Conservation (phyloP, 2,888 invertebrate genomes). For the Cerastis rubricosa region DNA sequence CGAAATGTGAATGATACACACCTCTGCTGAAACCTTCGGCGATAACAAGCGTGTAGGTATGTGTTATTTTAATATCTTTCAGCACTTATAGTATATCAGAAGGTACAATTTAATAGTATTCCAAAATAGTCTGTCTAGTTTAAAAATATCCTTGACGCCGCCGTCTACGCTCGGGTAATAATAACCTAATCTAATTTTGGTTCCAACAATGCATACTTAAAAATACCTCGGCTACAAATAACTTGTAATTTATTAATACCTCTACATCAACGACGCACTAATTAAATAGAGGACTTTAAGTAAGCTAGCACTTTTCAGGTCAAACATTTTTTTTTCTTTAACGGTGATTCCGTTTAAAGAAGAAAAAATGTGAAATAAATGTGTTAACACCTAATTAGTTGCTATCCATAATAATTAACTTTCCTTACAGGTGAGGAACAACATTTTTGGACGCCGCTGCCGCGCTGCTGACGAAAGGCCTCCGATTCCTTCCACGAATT, state of each 20-base stretch:
- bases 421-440: no score
- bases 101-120: neutral
- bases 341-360: neutral
- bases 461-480: no score
- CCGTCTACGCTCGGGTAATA: neutral
- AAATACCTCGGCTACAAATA: constrained; percentile 23
- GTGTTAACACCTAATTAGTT: neutral
- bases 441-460: no score
- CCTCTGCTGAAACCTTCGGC: neutral
- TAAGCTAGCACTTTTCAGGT: neutral
- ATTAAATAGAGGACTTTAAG: constrained; percentile 5
- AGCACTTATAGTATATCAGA: no score
- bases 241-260: constrained; percentile 25
- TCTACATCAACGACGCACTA: neutral
- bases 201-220: neutral
- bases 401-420: no score
- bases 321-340: no score
- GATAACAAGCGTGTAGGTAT: neutral
- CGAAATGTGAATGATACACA: no score
- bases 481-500: no score
- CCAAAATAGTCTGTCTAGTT: neutral
- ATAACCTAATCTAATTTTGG: constrained; percentile 9
- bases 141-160: neutral
- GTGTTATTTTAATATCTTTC: neutral
- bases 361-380: neutral